These are phyloP conservation scores for Drosophila sp. DNA, from an alignment of 1,140 invertebrate species.

Conservation along the genomic window DNA sequence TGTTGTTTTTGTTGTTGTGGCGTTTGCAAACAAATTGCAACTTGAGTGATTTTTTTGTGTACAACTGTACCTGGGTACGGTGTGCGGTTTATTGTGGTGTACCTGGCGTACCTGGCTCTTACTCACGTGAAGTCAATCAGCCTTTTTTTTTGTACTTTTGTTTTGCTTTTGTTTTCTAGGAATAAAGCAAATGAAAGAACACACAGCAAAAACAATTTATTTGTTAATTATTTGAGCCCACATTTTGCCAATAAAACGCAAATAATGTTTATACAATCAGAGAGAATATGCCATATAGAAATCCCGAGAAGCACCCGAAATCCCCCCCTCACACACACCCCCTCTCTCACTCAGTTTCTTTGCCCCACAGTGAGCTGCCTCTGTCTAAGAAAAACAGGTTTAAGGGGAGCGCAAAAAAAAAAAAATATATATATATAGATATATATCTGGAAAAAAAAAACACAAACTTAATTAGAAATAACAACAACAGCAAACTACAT, in stretches of 20 bases:
- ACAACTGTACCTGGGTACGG: conserved; percentile 45
- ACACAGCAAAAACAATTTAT: conserved; percentile 39
- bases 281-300: conserved; percentile 32
- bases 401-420: conserved; percentile 35
- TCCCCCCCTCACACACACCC: conserved; percentile 22
- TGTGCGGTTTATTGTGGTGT: conserved; percentile 12
- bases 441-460: conserved; percentile 18
- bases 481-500: conserved; percentile 40
- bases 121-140: conserved; percentile 42
- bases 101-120: conserved; percentile 23
- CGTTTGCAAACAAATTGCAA: conserved; percentile 8
- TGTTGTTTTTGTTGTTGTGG: conserved; percentile 30
- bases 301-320: conserved; percentile 41
- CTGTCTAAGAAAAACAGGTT: conserved; percentile 49
- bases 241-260: conserved; percentile 57
- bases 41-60: conserved; percentile 26
- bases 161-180: conserved; percentile 47
- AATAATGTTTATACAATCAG: conserved; percentile 29
- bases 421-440: not conserved
- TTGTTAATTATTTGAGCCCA: conserved; percentile 69
- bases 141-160: not conserved
- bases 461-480: conserved; percentile 69
- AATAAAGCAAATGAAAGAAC: conserved; percentile 32
- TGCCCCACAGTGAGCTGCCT: conserved; percentile 22
- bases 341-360: conserved; percentile 1